These are phyloP conservation scores for Boloria euphrosyne DNA, from an alignment of 2,888 invertebrate genomes.

Conservation along the genomic window DNA sequence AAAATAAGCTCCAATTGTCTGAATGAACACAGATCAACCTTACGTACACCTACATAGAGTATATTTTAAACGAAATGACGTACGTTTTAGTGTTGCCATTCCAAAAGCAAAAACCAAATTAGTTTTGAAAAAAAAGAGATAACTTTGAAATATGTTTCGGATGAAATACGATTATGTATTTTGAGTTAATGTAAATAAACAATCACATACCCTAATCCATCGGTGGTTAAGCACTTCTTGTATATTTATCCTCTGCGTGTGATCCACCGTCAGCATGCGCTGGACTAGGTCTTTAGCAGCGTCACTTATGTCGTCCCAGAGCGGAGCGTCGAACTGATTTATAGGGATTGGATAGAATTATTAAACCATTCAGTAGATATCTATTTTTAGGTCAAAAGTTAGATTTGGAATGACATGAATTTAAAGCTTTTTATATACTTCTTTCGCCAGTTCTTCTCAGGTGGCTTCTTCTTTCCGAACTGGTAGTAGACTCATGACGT, in stretches of 20 bases:
- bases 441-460: too few species aligned
- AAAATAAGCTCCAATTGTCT: too few species aligned
- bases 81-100: neutral
- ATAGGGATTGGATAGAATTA: neutral
- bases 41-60: neutral
- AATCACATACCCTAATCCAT: conserved; percentile 92
- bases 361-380: neutral
- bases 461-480: too few species aligned
- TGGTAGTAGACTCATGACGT: too few species aligned
- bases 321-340: conserved; percentile 90
- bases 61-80: neutral
- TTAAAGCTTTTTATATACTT: too few species aligned
- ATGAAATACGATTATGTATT: too few species aligned
- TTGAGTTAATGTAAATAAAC: neutral
- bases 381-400: too few species aligned
- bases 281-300: conserved; percentile 97
- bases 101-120: too few species aligned
- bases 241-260: conserved; percentile 95
- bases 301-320: conserved; percentile 97
- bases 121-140: too few species aligned
- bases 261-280: conserved; percentile 96
- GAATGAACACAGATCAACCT: too few species aligned
- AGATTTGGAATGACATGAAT: too few species aligned
- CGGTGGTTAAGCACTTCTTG: conserved; percentile 97
- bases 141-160: too few species aligned